These are phyloP conservation scores for Spodoptera picta DNA, from an alignment of 2,888 invertebrate genomes.

Conservation along the genomic window DNA sequence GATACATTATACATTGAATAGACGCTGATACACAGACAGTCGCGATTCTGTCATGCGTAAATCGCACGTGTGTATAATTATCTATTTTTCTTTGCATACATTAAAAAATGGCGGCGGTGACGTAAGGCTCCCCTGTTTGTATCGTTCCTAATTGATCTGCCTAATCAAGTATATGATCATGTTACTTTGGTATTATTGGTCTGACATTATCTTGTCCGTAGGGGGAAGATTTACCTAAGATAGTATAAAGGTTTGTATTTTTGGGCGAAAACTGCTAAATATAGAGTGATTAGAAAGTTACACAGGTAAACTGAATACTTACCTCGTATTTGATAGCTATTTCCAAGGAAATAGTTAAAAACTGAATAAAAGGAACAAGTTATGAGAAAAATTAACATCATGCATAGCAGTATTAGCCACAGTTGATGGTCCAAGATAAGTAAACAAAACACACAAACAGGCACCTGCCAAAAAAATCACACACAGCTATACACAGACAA, in stretches of 20 bases:
- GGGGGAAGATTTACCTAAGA: no score
- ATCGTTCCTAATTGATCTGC: conserved; percentile 7
- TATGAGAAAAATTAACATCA: no score
- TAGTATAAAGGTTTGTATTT: no score
- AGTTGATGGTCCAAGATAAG: conserved; percentile 9
- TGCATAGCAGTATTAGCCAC: no score
- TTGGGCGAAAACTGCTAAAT: no score
- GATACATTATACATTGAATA: conserved; percentile 67
- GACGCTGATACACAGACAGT: conserved; percentile 55
- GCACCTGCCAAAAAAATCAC: conserved; percentile 26
- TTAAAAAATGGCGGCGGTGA: conserved; percentile 9
- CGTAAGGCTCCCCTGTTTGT: neutral
- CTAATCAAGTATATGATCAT: conserved; percentile 15
- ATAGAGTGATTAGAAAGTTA: no score
- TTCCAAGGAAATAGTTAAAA: no score
- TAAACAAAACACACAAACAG: conserved; percentile 14
- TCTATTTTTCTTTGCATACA: conserved; percentile 38
- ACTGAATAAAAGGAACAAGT: no score
- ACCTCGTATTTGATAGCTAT: no score
- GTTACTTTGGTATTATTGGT: neutral
- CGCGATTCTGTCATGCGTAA: conserved; percentile 53
- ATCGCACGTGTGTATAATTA: conserved; percentile 60
- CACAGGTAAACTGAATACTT: no score
- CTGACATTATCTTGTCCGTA: no score
- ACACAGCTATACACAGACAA: conserved; percentile 38